Evolutionary conservation across 2,888 invertebrate species (phyloP).

Genomic region (Slavum lentiscoides): DNA sequence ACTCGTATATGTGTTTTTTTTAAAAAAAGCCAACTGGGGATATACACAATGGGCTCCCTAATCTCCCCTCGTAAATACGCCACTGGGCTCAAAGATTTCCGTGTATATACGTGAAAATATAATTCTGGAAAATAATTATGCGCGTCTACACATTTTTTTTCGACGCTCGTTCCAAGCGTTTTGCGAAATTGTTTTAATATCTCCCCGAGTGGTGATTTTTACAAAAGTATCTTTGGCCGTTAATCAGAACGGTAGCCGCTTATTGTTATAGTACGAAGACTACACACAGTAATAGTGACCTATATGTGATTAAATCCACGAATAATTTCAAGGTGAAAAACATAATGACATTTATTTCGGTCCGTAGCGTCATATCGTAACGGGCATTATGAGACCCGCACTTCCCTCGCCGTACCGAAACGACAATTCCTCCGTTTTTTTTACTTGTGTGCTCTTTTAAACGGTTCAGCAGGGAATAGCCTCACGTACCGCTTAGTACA

Average conservation of each 20-base stretch:
- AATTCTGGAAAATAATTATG: too few relatives aligned
- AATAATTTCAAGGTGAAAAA: conserved; percentile 7
- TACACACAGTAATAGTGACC: not conserved
- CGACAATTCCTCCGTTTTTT: not conserved
- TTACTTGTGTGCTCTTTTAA: conserved; percentile 13
- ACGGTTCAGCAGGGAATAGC: conserved; percentile 26
- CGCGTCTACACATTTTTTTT: not conserved
- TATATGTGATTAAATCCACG: conserved; percentile 7
- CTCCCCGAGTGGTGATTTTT: conserved; percentile 15
- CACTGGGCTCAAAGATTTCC: too few relatives aligned
- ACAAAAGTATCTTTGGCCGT: not conserved
- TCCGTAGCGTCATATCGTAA: conserved; percentile 1
- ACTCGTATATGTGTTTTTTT: too few relatives aligned
- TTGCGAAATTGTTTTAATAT: not conserved
- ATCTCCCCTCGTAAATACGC: too few relatives aligned
- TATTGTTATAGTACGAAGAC: not conserved
- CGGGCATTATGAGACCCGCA: not conserved
- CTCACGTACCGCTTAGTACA: not conserved
- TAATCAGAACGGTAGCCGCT: conserved; percentile 13
- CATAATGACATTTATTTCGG: not conserved
- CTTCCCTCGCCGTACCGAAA: not conserved
- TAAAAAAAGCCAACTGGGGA: too few relatives aligned
- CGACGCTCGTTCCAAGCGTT: not conserved
- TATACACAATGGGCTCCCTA: too few relatives aligned
- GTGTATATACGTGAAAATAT: too few relatives aligned